A percentile compares a stretch with the other conserved stretches of the same genome.
Evolutionary conservation across 1,140 invertebrate species (phyloP).

Genomic region (Eciton burchellii): DNA sequence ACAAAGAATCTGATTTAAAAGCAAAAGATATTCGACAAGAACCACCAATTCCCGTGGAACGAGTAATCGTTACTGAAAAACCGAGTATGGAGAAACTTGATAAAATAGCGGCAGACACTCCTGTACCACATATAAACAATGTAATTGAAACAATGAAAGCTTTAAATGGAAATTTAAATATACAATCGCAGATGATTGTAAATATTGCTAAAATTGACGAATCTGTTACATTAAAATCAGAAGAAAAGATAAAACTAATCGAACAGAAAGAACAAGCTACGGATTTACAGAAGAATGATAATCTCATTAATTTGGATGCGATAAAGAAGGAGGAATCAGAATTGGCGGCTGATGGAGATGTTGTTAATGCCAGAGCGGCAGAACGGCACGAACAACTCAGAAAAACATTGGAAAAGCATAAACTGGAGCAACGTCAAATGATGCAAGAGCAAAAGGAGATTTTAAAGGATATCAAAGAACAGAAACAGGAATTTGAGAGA

Average conservation of each 20-base stretch:
- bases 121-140: constrained; percentile 70
- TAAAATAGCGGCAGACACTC: constrained; percentile 54
- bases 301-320: constrained; percentile 82
- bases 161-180: constrained; percentile 47
- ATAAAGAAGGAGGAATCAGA: constrained; percentile 85
- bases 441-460: constrained; percentile 87
- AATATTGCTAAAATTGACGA: constrained; percentile 78
- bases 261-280: constrained; percentile 78
- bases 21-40: constrained; percentile 82
- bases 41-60: constrained; percentile 86
- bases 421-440: constrained; percentile 86
- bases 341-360: constrained; percentile 78
- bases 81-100: constrained; percentile 60
- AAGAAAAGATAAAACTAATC: constrained; percentile 83
- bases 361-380: constrained; percentile 65
- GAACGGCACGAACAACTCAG: constrained; percentile 85
- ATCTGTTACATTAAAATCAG: constrained; percentile 78
- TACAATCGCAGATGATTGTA: constrained; percentile 46
- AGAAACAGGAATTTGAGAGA: constrained; percentile 84
- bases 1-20: constrained; percentile 44
- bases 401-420: constrained; percentile 87
- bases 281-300: constrained; percentile 72
- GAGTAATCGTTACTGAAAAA: constrained; percentile 71
- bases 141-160: constrained; percentile 65
- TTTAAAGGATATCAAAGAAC: constrained; percentile 86